phyloP scores from a whole-genome alignment of 2,888 invertebrate species.

The Meta bourneti region DNA sequence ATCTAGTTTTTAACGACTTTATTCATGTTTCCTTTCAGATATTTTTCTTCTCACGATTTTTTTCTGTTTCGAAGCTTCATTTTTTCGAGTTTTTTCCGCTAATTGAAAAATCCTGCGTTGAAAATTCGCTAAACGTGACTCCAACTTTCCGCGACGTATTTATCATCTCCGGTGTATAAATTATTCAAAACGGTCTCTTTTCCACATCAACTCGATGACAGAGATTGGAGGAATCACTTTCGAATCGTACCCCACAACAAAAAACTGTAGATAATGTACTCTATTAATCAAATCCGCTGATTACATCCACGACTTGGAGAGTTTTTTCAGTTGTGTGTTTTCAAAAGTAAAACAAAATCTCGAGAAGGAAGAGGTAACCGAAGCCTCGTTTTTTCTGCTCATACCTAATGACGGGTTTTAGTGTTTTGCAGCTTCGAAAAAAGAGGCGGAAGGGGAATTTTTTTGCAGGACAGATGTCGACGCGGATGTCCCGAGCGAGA shows the following conservation, averaged over 20 bases:
- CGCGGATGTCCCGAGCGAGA: slow-evolving; percentile 15
- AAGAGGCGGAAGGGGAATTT: background rate
- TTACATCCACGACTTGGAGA: background rate
- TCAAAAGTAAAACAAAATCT: background rate
- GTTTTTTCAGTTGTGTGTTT: background rate
- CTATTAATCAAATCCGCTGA: background rate
- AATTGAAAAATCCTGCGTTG: background rate
- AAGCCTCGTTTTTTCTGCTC: background rate
- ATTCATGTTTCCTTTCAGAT: no score
- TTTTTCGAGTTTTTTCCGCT: background rate
- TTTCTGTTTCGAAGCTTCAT: background rate
- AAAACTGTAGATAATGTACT: background rate
- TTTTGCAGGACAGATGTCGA: background rate
- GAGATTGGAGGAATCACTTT: background rate
- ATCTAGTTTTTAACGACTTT: no score
- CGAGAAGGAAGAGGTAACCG: background rate
- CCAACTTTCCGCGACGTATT: background rate
- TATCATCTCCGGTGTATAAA: background rate
- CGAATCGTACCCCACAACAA: background rate
- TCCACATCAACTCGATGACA: background rate
- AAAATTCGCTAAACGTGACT: background rate
- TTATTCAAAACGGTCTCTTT: background rate
- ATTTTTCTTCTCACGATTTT: background rate
- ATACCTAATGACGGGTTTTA: background rate
- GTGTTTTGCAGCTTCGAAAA: background rate